phyloP scores from a whole-genome alignment of 2,797 vertebrate species.

The Scarus forsteni region DNA sequence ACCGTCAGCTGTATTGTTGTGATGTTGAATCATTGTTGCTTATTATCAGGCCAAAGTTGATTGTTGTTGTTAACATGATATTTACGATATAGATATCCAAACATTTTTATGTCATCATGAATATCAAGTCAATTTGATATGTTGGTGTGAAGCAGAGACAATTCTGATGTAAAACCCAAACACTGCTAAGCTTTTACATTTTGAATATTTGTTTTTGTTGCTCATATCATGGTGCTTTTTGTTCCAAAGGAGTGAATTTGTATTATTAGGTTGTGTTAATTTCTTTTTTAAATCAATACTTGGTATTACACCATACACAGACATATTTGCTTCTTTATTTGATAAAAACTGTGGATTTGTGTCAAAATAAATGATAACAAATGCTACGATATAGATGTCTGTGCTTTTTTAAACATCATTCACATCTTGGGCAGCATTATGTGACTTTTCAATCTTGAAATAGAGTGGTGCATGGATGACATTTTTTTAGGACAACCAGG shows the following conservation, averaged over 20 bases:
- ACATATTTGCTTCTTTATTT: constrained; percentile 63
- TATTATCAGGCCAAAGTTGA: constrained; percentile 73
- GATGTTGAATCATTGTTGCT: constrained; percentile 67
- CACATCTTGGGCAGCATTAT: background rate
- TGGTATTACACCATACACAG: constrained; percentile 35
- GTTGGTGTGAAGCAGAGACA: constrained; percentile 58
- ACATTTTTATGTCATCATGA: constrained; percentile 61
- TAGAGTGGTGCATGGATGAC: no score
- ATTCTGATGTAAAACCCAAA: constrained; percentile 57
- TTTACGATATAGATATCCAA: constrained; percentile 51
- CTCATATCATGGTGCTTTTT: constrained; percentile 50
- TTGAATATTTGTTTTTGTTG: constrained; percentile 43
- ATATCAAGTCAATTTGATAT: constrained; percentile 68
- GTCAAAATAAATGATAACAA: constrained; percentile 80
- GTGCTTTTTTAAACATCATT: constrained; percentile 20
- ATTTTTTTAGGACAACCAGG: no score
- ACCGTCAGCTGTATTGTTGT: constrained; percentile 53
- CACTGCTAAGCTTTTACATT: constrained; percentile 37
- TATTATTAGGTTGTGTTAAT: constrained; percentile 48
- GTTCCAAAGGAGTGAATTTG: constrained; percentile 26
- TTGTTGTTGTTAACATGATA: constrained; percentile 66
- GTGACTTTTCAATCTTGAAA: no score
- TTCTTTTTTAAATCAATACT: constrained; percentile 33
- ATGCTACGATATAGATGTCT: constrained; percentile 46
- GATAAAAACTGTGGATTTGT: constrained; percentile 74